These are phyloP conservation scores for Gastracanthus pulcherrimus DNA, from an alignment of 2,888 invertebrate species.

Conservation along the genomic window DNA sequence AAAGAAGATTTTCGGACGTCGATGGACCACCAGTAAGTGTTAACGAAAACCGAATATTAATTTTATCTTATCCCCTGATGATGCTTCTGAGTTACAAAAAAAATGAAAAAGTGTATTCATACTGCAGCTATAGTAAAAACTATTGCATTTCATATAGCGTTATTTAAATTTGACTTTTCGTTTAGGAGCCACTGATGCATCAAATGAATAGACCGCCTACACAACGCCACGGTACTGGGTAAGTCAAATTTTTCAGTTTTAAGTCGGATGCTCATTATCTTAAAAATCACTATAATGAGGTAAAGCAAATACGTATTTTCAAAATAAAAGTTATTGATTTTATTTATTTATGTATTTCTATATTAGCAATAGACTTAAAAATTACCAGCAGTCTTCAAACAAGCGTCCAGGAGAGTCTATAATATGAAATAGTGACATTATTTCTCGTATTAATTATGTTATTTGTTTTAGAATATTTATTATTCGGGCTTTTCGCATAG, in stretches of 20 bases:
- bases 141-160: not conserved
- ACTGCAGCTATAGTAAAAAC: too few species aligned
- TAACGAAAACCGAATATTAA: not conserved
- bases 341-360: conserved; percentile 60
- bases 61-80: too few species aligned
- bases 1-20: conserved; percentile 74
- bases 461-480: conserved; percentile 46
- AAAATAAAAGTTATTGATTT: conserved; percentile 54
- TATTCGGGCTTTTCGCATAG: conserved; percentile 33
- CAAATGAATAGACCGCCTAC: conserved; percentile 70
- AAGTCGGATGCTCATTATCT: not conserved
- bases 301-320: conserved; percentile 40
- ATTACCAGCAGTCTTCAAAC: conserved; percentile 36
- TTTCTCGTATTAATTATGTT: conserved; percentile 39
- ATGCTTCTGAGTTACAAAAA: too few species aligned
- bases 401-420: conserved; percentile 38
- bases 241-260: conserved; percentile 61
- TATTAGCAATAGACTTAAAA: conserved; percentile 56
- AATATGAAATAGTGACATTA: conserved; percentile 11
- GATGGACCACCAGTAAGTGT: conserved; percentile 71
- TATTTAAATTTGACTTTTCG: not conserved
- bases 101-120: too few species aligned
- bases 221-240: conserved; percentile 75
- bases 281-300: conserved; percentile 17
- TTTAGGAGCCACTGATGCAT: conserved; percentile 71